These are phyloP conservation scores for Eulithis testata DNA, from an alignment of 2,888 invertebrate genomes.

Conservation along the genomic window DNA sequence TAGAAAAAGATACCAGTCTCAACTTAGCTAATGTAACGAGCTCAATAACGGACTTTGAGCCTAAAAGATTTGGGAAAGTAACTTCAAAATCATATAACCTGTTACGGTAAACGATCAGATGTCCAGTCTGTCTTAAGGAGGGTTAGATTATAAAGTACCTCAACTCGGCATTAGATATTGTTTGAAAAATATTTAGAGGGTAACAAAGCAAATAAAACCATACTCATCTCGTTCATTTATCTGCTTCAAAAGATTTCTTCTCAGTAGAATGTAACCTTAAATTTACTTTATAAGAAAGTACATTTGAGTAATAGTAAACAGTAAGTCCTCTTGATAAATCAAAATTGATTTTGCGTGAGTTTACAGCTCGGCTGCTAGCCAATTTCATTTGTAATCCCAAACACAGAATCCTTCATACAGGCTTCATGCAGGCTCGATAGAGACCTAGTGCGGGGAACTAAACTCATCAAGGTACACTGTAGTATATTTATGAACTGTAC, in stretches of 20 bases:
- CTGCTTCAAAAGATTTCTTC: neutral
- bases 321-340: slow-evolving; percentile 2
- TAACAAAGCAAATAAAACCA: slow-evolving; percentile 41
- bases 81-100: slow-evolving; percentile 42
- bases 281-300: slow-evolving; percentile 18
- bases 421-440: no score
- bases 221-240: slow-evolving; percentile 27
- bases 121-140: slow-evolving; percentile 44
- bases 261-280: slow-evolving; percentile 9
- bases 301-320: slow-evolving; percentile 5
- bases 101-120: slow-evolving; percentile 43
- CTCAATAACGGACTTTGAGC: neutral
- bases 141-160: slow-evolving; percentile 38
- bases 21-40: neutral
- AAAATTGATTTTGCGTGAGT: slow-evolving; percentile 19
- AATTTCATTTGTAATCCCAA: slow-evolving; percentile 18
- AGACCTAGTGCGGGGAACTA: no score
- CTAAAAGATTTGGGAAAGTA: slow-evolving; percentile 34
- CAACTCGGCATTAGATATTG: slow-evolving; percentile 33
- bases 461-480: no score
- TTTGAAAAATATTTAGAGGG: slow-evolving; percentile 46
- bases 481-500: no score
- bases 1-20: no score
- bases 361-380: slow-evolving; percentile 17
- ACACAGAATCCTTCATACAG: slow-evolving; percentile 5